A percentile compares a stretch with the other conserved stretches of the same genome.
Evolutionary conservation across 1,140 invertebrate genomes (phyloP).

Genomic region (Papilio helenus): DNA sequence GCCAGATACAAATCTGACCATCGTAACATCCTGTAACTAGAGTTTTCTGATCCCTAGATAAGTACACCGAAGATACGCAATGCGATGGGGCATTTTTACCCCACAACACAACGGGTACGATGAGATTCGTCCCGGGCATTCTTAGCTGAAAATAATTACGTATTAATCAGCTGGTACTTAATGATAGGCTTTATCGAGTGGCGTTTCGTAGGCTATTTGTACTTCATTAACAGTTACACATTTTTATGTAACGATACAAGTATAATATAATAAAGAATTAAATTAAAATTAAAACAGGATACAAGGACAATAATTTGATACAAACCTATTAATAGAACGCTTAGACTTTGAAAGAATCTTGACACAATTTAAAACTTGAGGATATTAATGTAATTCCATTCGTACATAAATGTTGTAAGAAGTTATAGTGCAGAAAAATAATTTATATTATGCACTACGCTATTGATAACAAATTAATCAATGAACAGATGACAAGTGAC

Average conservation of each 20-base stretch:
- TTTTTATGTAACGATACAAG: constrained; percentile 27
- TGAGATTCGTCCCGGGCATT: constrained; percentile 94
- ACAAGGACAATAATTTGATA: constrained; percentile 15
- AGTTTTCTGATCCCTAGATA: constrained; percentile 95
- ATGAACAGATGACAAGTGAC: constrained; percentile 29
- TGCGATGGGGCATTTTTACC: constrained; percentile 97
- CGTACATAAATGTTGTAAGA: neutral
- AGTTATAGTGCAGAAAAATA: neutral
- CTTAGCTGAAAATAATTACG: constrained; percentile 57
- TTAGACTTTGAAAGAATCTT: neutral
- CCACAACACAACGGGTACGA: constrained; percentile 98
- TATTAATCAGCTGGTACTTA: neutral
- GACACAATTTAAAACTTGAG: neutral
- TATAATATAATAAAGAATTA: neutral
- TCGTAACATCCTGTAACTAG: constrained; percentile 98
- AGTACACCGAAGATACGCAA: constrained; percentile 96
- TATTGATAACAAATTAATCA: constrained; percentile 39
- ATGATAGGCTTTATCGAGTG: neutral
- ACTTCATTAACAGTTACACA: neutral
- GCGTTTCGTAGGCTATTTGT: neutral
- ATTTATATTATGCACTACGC: neutral
- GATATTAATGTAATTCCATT: constrained; percentile 8
- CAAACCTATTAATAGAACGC: constrained; percentile 34
- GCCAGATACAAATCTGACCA: constrained; percentile 99
- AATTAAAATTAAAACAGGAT: neutral